Evolutionary conservation across 2,888 invertebrate species (phyloP).

Genomic region (Creontiades dilutus): DNA sequence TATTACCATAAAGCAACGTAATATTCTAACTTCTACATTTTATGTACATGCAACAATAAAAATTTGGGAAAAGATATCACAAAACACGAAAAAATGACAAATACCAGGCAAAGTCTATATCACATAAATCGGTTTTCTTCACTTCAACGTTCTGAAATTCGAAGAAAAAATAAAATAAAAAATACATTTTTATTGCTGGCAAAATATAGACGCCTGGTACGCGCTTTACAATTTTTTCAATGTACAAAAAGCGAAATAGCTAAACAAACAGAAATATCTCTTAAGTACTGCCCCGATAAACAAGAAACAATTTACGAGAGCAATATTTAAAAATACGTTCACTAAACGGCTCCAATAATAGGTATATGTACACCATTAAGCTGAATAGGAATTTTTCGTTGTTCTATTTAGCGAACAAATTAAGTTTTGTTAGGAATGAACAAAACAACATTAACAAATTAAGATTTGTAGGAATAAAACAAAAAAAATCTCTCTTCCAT

Average conservation of each 20-base stretch:
- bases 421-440: neutral
- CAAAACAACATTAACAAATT: too few relatives aligned
- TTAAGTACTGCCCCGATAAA: conserved; percentile 1
- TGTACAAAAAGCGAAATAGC: conserved; percentile 57
- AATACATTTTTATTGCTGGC: conserved; percentile 57
- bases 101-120: conserved; percentile 67
- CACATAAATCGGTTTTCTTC: conserved; percentile 59
- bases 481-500: conserved; percentile 54
- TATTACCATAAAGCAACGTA: conserved; percentile 58
- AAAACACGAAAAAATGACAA: conserved; percentile 70
- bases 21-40: conserved; percentile 67
- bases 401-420: conserved; percentile 57
- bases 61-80: conserved; percentile 70
- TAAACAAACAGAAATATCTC: neutral
- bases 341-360: conserved; percentile 34
- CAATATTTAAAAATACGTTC: conserved; percentile 14
- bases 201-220: conserved; percentile 64
- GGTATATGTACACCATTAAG: conserved; percentile 37
- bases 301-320: neutral
- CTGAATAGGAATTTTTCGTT: conserved; percentile 61
- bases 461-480: neutral
- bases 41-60: conserved; percentile 72
- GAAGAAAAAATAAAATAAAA: conserved; percentile 20
- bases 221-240: conserved; percentile 1
- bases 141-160: conserved; percentile 19